A percentile compares a stretch with the other conserved stretches of the same genome.
phyloP scores from a whole-genome alignment of 2,113 vertebrate species.

The Engystomops pustulosus region DNA sequence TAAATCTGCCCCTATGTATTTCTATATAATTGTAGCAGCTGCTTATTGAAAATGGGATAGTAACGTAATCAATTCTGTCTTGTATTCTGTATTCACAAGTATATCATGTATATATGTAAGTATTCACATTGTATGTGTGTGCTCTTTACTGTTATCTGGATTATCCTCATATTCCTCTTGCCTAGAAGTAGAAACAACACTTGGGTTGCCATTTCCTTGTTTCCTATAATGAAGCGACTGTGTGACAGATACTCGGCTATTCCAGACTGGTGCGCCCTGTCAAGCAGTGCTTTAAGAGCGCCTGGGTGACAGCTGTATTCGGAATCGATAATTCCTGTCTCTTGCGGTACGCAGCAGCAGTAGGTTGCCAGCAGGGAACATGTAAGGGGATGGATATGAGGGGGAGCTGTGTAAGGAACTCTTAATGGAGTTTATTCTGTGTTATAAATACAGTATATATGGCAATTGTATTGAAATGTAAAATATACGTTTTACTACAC shows the following conservation, averaged over 20 bases:
- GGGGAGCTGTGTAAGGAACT: background rate
- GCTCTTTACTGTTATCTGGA: no score
- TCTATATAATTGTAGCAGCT: no score
- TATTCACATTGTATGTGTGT: no score
- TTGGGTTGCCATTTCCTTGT: background rate
- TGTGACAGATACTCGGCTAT: conserved; percentile 24
- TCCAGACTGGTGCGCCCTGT: background rate
- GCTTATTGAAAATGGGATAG: no score
- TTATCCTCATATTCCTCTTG: background rate
- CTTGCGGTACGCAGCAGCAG: background rate
- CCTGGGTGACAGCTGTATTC: conserved; percentile 6
- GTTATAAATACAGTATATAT: background rate
- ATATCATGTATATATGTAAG: no score
- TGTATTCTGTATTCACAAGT: no score
- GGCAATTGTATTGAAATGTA: background rate
- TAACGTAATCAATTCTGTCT: no score
- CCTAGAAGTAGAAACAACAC: background rate
- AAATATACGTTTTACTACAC: background rate
- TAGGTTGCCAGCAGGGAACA: background rate
- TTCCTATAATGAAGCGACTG: background rate
- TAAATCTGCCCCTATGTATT: no score
- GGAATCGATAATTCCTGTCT: conserved; percentile 9
- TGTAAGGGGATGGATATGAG: background rate
- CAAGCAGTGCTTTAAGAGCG: background rate
- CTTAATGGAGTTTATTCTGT: background rate